These are phyloP conservation scores for Endomychus coccineus DNA, from an alignment of 2,888 invertebrate genomes.

Conservation along the genomic window DNA sequence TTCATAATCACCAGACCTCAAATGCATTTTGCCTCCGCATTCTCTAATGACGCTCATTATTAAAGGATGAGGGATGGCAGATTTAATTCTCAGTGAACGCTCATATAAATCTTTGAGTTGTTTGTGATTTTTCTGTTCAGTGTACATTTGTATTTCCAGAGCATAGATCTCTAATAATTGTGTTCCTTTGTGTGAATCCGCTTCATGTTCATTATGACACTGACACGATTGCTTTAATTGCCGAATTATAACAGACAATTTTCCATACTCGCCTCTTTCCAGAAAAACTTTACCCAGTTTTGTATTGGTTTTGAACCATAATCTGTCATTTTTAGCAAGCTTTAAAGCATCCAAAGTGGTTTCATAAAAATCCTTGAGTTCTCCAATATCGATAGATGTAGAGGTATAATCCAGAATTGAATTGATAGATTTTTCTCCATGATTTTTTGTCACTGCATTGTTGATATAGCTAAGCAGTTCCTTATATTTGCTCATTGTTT, in stretches of 20 bases:
- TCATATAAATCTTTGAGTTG: conserved; percentile 93
- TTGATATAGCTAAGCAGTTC: conserved; percentile 95
- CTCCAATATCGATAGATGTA: conserved; percentile 76
- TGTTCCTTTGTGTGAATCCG: conserved; percentile 94
- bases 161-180: conserved; percentile 98
- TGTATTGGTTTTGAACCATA: conserved; percentile 99
- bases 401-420: conserved; percentile 98
- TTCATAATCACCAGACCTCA: conserved; percentile 95
- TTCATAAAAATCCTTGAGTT: conserved; percentile 96
- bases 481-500: conserved; percentile 63
- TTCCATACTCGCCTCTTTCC: conserved; percentile 86
- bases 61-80: conserved; percentile 97
- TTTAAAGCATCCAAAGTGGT: conserved; percentile 86
- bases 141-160: conserved; percentile 99
- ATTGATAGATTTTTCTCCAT: conserved; percentile 98
- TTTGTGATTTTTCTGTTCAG: conserved; percentile 98
- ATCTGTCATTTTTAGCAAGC: conserved; percentile 95
- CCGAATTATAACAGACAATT: conserved; percentile 88
- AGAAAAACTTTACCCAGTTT: conserved; percentile 97
- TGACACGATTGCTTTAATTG: conserved; percentile 94
- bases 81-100: conserved; percentile 95
- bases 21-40: conserved; percentile 99
- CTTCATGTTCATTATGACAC: conserved; percentile 65
- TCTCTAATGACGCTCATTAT: conserved; percentile 98
- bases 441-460: conserved; percentile 96